Percentiles rank a stretch among this genome's conserved stretches.
Conservation (phyloP, 2,113 vertebrate species). For the Oxyruncus cristatus region DNA sequence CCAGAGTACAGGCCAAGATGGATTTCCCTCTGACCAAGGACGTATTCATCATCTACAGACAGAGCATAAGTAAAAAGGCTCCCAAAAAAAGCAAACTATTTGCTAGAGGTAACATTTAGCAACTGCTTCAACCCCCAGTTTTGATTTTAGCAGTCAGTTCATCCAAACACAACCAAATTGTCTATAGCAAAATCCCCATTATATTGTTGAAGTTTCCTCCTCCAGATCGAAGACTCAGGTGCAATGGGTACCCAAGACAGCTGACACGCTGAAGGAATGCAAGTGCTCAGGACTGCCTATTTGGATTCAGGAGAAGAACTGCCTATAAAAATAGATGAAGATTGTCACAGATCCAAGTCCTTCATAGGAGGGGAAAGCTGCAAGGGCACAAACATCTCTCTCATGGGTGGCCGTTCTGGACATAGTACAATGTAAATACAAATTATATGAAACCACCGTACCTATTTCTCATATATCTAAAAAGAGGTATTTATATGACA, state of each 20-base stretch:
- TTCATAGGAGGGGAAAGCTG: background rate
- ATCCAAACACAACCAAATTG: background rate
- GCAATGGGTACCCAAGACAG: background rate
- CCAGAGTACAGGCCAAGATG: background rate
- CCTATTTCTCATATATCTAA: background rate
- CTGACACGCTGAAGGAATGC: fast-evolving
- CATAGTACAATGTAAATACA: fast-evolving
- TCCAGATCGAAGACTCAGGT: background rate
- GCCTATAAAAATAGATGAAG: background rate
- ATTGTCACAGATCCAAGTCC: background rate
- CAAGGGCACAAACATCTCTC: background rate
- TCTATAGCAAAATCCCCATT: fast-evolving
- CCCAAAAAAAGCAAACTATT: background rate
- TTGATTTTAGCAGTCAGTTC: background rate
- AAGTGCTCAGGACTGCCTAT: background rate
- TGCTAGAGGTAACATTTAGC: background rate
- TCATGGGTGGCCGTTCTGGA: background rate
- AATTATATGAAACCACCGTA: background rate
- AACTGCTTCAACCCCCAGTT: background rate
- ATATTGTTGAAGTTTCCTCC: background rate
- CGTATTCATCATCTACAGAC: background rate
- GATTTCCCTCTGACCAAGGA: background rate
- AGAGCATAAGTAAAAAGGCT: background rate
- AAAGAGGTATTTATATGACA: background rate
- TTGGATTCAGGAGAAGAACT: background rate